Evolutionary conservation across 2,888 invertebrate genomes (phyloP), one percentile per base, ranked within the genome.

Genomic region (Napeogenes sylphis): DNA sequence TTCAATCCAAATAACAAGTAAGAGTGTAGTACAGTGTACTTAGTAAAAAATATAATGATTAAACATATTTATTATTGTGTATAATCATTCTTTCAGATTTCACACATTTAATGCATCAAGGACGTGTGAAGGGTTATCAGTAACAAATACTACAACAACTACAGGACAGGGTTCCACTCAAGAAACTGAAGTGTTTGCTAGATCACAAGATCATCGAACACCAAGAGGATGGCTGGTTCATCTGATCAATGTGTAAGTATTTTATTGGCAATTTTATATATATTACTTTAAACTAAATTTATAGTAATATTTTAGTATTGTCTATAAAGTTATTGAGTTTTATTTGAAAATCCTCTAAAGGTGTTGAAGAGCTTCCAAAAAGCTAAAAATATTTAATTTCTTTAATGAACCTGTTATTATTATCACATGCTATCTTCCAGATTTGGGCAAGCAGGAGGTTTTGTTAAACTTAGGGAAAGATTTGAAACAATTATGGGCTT

Each of bases 171-270:
- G 90, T 33, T 84, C 87, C 4, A 75, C 79, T 3, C 86, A 85
- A 69, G 90, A 90, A 65, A 67, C 73, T 54, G 90, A 91, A 75
- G 83, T 93, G 66, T 94, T 91, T 77, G 96, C 97, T 45, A 91
- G 93, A 74, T 94, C 96, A 61, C 86, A 85, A 65, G 98, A 98
- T 86, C 93, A 95, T 61, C 93, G 98, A 77, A 94, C 94, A 73
- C 96, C 97, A 13, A 93, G 97, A 71, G 98, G 98, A 64, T 99
- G 98, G 98, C 93, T 99, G 70, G 98, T 98, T 66, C 98, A 99
- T 92, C 92, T 99, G 70, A 95, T 99, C 67, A 99, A 99, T 92
- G 93, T 92, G 92, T 93, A 84, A 79, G 83, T 58, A 30, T 51
- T 30, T 30, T 45, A 32, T 60, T 46, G 55, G 56, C 21, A 45